Conservation (phyloP, 2,797 vertebrate species). For the Phalanger gymnotis region DNA sequence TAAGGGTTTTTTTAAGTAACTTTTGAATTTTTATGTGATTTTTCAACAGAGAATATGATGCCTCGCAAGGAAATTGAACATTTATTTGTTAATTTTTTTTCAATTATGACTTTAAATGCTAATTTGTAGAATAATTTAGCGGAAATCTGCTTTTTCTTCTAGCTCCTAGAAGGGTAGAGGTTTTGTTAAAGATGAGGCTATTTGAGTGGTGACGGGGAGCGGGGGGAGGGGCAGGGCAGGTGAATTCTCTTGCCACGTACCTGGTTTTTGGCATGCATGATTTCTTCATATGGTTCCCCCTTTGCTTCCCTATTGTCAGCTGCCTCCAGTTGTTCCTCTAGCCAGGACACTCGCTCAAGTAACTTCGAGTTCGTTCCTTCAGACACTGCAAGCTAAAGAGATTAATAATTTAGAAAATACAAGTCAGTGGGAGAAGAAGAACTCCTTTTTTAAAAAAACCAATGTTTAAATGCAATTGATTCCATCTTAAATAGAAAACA, state of each 20-base stretch:
- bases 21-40: constrained; percentile 70
- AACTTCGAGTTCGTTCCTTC: constrained; percentile 57
- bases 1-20: neutral
- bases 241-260: neutral
- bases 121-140: constrained; percentile 58
- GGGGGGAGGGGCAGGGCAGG: constrained; percentile 24
- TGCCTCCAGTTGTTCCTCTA: constrained; percentile 54
- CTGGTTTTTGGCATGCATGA: constrained; percentile 62
- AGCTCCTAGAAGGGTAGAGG: neutral
- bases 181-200: neutral
- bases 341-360: constrained; percentile 45
- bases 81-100: constrained; percentile 67
- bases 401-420: constrained; percentile 6
- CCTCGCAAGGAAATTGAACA: constrained; percentile 74
- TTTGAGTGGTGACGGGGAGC: constrained; percentile 1
- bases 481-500: constrained; percentile 18
- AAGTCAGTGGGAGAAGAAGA: constrained; percentile 13
- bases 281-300: constrained; percentile 37
- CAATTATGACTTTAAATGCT: constrained; percentile 74
- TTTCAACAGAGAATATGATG: constrained; percentile 71
- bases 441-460: neutral
- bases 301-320: neutral
- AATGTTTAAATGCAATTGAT: neutral
- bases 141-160: constrained; percentile 34
- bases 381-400: constrained; percentile 66